Conservation (phyloP, 1,140 invertebrate species). For the Vollenhovia emeryi region DNA sequence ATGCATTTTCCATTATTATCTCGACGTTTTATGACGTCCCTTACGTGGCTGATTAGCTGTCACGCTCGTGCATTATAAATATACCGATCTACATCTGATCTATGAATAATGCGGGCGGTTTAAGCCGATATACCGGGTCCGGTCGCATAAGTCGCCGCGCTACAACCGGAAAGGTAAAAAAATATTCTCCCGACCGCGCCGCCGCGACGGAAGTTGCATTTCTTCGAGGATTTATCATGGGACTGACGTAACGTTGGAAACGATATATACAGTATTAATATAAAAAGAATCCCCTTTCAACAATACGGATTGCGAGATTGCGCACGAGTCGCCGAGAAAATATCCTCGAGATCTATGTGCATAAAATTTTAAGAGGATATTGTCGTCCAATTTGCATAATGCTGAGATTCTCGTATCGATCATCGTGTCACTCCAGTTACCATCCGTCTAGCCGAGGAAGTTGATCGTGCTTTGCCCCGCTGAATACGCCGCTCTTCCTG, state of each 20-base stretch:
- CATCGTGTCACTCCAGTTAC: slow-evolving; percentile 2
- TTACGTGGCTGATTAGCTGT: slow-evolving; percentile 75
- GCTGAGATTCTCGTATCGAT: slow-evolving; percentile 29
- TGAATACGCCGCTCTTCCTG: background rate
- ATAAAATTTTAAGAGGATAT: slow-evolving; percentile 31
- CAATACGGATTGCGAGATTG: background rate
- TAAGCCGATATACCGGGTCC: slow-evolving; percentile 61
- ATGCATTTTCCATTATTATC: slow-evolving; percentile 71
- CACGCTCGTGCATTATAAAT: slow-evolving; percentile 76
- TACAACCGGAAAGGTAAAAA: slow-evolving; percentile 51
- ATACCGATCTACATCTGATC: slow-evolving; percentile 74
- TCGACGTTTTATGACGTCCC: slow-evolving; percentile 74
- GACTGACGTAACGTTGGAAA: background rate
- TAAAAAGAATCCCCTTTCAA: background rate
- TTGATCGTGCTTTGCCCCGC: background rate
- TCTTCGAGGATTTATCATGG: slow-evolving; percentile 29
- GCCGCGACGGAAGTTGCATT: slow-evolving; percentile 26
- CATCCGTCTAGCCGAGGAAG: background rate
- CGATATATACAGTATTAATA: background rate
- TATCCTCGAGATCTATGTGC: background rate
- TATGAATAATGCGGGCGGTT: slow-evolving; percentile 70
- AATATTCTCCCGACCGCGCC: slow-evolving; percentile 18
- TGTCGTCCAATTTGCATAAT: slow-evolving; percentile 30
- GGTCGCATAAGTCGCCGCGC: slow-evolving; percentile 38
- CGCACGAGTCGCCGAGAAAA: background rate